Percentiles rank a stretch among this genome's conserved stretches.
Evolutionary conservation across 2,113 vertebrate species (phyloP).

Genomic region (Haemorhous mexicanus): DNA sequence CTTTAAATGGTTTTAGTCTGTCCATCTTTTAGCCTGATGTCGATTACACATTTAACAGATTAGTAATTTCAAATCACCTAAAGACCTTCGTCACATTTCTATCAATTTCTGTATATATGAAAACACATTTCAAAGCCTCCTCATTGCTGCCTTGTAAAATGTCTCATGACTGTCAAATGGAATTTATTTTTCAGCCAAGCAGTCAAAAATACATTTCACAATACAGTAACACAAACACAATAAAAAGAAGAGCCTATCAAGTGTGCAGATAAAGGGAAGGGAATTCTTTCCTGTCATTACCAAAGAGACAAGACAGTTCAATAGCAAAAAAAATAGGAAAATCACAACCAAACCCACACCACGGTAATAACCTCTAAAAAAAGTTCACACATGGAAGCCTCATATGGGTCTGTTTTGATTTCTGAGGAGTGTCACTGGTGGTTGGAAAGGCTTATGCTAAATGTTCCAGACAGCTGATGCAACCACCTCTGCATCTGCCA

Average conservation of each 20-base stretch:
- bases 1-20: conserved; percentile 4
- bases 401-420: conserved; percentile 63
- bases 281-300: conserved; percentile 1
- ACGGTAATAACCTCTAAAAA: conserved; percentile 8
- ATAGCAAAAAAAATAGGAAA: not conserved
- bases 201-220: conserved; percentile 7
- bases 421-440: conserved; percentile 41
- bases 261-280: not conserved
- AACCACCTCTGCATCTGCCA: conserved; percentile 58
- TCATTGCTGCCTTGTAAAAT: conserved; percentile 1
- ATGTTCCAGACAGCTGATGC: conserved; percentile 54
- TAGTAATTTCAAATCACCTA: conserved; percentile 3
- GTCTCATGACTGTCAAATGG: not conserved
- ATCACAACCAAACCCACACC: not conserved
- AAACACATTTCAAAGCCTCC: conserved; percentile 19
- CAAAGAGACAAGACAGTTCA: not conserved
- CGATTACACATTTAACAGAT: not conserved
- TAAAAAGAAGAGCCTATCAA: conserved; percentile 7
- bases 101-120: not conserved
- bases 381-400: conserved; percentile 59
- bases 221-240: not conserved
- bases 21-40: not conserved
- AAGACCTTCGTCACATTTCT: not conserved
- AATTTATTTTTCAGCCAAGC: conserved; percentile 34
- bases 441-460: conserved; percentile 49